Evolutionary conservation across 37 sponge, comb jelly and placozoan genomes (phyloP).

Genomic region (Lycopodina hypogea): DNA sequence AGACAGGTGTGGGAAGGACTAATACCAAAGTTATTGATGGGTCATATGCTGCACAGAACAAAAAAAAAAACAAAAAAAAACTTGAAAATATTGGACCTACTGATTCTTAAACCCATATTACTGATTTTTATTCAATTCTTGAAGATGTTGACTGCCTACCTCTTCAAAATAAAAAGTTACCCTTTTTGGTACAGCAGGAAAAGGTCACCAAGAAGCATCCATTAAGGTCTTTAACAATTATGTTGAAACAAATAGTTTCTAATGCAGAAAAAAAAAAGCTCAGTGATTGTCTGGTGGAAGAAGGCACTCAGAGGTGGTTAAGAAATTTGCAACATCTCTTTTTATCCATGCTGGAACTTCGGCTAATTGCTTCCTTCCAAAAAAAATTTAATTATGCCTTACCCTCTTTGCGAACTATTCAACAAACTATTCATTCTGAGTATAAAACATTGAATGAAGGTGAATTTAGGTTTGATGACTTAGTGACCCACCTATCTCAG

Average conservation of each 20-base stretch:
- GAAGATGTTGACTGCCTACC: neutral
- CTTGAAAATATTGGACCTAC: too few species aligned
- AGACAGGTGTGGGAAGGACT: too few species aligned
- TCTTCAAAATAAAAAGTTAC: neutral
- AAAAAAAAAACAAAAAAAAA: neutral
- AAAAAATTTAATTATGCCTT: slow-evolving; percentile 53
- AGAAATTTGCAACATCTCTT: slow-evolving; percentile 51
- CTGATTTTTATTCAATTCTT: neutral
- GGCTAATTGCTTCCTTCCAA: slow-evolving; percentile 51
- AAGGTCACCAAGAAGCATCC: neutral
- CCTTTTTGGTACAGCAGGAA: neutral
- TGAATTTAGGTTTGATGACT: slow-evolving; percentile 53
- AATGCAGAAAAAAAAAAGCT: slow-evolving; percentile 37
- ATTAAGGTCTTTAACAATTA: neutral
- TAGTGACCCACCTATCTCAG: slow-evolving; percentile 14
- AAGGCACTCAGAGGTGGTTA: slow-evolving; percentile 33
- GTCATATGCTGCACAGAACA: neutral
- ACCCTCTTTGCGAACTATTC: slow-evolving; percentile 51
- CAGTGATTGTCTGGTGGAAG: slow-evolving; percentile 1
- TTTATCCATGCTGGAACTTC: slow-evolving; percentile 48
- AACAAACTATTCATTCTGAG: slow-evolving; percentile 36
- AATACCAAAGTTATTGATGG: too few species aligned
- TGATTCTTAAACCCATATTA: neutral
- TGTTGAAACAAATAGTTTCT: slow-evolving; percentile 13
- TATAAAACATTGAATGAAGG: slow-evolving; percentile 52